Percentiles rank a stretch among this genome's conserved stretches.
Conservation (phyloP, 92 coral and sea anemone genomes). For the Palythoa heliodiscus region DNA sequence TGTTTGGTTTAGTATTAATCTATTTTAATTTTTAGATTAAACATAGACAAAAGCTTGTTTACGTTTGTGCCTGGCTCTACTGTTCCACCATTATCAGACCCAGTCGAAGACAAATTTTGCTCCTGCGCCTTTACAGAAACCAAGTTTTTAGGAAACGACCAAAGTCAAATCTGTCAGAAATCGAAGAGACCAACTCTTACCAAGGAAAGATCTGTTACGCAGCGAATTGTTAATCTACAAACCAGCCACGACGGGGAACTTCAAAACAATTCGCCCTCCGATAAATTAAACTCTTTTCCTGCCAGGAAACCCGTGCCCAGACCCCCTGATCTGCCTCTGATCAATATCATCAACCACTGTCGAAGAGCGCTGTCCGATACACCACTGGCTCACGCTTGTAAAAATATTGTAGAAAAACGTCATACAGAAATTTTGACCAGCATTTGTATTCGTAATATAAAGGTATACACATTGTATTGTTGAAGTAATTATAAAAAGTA, state of each 20-base stretch:
- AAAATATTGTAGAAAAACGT: slow-evolving; percentile 48
- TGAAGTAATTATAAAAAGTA: too few relatives aligned
- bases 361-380: slow-evolving; percentile 64
- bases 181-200: slow-evolving; percentile 53
- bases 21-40: slow-evolving; percentile 45
- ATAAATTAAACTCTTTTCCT: not conserved
- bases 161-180: slow-evolving; percentile 22
- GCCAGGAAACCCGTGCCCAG: not conserved
- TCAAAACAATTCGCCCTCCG: slow-evolving; percentile 25
- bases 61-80: slow-evolving; percentile 35
- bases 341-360: slow-evolving; percentile 58
- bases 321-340: slow-evolving; percentile 31
- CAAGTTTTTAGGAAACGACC: slow-evolving; percentile 51
- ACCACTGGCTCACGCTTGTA: slow-evolving; percentile 54
- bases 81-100: not conserved
- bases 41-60: slow-evolving; percentile 59
- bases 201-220: slow-evolving; percentile 70
- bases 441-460: slow-evolving; percentile 68
- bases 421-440: slow-evolving; percentile 43
- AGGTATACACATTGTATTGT: slow-evolving; percentile 40
- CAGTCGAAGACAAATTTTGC: slow-evolving; percentile 46
- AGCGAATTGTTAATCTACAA: slow-evolving; percentile 55
- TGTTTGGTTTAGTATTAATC: not conserved
- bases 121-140: slow-evolving; percentile 56
- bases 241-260: slow-evolving; percentile 47